These are phyloP conservation scores for Tragelaphus imberbis DNA, from an alignment of 2,113 vertebrate species.

Conservation along the genomic window DNA sequence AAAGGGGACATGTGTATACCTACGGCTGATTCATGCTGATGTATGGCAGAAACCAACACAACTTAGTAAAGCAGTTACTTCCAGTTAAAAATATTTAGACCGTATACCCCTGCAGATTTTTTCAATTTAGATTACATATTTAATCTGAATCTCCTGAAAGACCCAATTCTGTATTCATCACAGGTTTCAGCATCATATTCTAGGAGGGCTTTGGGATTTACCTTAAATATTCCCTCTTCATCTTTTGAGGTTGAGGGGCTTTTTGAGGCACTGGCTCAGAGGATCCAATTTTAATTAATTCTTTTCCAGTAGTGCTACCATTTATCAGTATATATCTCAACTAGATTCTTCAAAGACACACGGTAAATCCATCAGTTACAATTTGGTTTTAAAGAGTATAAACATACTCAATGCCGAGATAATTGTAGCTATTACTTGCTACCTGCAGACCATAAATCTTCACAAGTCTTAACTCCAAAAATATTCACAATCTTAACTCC, in stretches of 20 bases:
- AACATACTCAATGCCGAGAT: not conserved
- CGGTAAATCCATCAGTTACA: not conserved
- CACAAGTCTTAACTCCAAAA: not conserved
- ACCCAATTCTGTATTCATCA: not conserved
- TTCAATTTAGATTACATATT: constrained; percentile 22
- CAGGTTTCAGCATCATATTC: not conserved
- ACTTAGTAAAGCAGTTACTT: not conserved
- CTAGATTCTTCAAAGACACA: not conserved
- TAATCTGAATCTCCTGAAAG: constrained; percentile 31
- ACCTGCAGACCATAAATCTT: not conserved
- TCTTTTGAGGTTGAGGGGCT: not conserved
- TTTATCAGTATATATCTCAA: not conserved
- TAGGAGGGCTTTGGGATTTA: not conserved
- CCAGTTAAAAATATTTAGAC: not conserved
- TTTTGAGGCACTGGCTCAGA: not conserved
- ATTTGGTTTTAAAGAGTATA: not conserved
- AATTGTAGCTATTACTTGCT: not conserved
- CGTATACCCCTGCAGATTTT: constrained; percentile 8
- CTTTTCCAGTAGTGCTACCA: not conserved
- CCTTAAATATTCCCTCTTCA: not conserved
- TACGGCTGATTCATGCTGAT: not conserved
- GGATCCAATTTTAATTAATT: not conserved
- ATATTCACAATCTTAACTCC: not conserved
- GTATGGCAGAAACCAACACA: not conserved
- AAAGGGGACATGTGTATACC: not conserved